Evolutionary conservation across 1,140 invertebrate genomes (phyloP).

Genomic region (Aphelinus certus): DNA sequence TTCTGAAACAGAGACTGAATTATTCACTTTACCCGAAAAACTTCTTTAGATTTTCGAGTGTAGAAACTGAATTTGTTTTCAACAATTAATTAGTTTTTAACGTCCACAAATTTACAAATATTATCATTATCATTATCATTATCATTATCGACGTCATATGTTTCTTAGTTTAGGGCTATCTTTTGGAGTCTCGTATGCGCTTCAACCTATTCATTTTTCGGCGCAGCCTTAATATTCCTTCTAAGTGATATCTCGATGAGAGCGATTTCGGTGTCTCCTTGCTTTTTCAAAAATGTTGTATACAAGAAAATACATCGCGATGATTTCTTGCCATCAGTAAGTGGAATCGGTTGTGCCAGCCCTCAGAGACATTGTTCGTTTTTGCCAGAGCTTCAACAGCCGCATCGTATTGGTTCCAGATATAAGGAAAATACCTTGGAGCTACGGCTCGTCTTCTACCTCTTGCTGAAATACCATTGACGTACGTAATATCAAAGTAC

Average conservation of each 20-base stretch:
- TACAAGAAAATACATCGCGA: not conserved
- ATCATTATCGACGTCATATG: not conserved
- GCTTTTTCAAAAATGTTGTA: not conserved
- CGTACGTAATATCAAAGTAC: not conserved
- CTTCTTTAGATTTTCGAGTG: no score
- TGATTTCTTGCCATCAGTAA: constrained; percentile 2
- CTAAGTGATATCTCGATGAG: constrained; percentile 1
- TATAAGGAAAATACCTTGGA: not conserved
- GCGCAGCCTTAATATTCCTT: constrained; percentile 7
- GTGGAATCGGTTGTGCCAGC: constrained; percentile 5
- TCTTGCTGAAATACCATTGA: not conserved
- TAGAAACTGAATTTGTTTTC: no score
- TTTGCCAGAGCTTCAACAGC: not conserved
- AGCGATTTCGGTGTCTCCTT: constrained; percentile 8
- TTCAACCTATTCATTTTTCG: constrained; percentile 9
- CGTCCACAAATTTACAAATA: no score
- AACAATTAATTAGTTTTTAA: no score
- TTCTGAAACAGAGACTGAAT: no score
- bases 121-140: no score
- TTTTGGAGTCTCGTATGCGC: not conserved
- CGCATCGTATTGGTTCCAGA: constrained; percentile 13
- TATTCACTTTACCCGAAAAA: no score
- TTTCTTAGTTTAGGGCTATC: constrained; percentile 1
- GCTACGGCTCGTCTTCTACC: not conserved
- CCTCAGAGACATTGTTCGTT: constrained; percentile 14